These are phyloP conservation scores for Schrankia costaestrigalis DNA, from an alignment of 2,888 invertebrate species.

Conservation along the genomic window DNA sequence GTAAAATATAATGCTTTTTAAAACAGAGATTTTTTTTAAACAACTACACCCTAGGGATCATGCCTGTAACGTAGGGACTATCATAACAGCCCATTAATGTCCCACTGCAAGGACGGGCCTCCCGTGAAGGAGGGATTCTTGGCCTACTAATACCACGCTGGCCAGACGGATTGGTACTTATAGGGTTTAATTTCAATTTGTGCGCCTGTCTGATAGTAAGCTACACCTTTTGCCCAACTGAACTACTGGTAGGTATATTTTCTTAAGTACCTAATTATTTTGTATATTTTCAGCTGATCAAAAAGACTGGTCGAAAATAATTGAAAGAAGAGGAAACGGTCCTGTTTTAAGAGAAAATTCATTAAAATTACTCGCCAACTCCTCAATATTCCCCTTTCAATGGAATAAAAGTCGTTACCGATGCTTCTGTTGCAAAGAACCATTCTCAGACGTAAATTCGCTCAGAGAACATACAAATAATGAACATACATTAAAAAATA, in stretches of 20 bases:
- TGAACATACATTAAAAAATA: conserved; percentile 45
- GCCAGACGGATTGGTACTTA: too few relatives aligned
- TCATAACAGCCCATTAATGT: too few relatives aligned
- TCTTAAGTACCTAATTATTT: not conserved
- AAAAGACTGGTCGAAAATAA: conserved; percentile 43
- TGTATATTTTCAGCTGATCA: conserved; percentile 20
- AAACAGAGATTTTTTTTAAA: too few relatives aligned
- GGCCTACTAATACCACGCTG: too few relatives aligned
- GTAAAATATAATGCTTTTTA: too few relatives aligned
- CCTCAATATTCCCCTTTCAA: conserved; percentile 62
- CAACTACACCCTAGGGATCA: too few relatives aligned
- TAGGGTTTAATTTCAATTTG: too few relatives aligned
- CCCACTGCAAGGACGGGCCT: too few relatives aligned
- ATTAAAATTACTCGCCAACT: conserved; percentile 74
- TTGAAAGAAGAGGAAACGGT: conserved; percentile 50
- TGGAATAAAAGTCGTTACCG: conserved; percentile 65
- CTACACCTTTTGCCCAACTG: not conserved
- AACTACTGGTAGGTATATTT: not conserved
- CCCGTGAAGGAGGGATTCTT: too few relatives aligned
- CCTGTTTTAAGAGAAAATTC: conserved; percentile 58
- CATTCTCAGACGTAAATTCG: conserved; percentile 50
- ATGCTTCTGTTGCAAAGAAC: conserved; percentile 66
- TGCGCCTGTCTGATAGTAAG: too few relatives aligned
- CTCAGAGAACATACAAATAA: conserved; percentile 48
- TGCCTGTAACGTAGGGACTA: too few relatives aligned